Evolutionary conservation across 2,888 invertebrate genomes (phyloP).

Genomic region (Euproctis similis): DNA sequence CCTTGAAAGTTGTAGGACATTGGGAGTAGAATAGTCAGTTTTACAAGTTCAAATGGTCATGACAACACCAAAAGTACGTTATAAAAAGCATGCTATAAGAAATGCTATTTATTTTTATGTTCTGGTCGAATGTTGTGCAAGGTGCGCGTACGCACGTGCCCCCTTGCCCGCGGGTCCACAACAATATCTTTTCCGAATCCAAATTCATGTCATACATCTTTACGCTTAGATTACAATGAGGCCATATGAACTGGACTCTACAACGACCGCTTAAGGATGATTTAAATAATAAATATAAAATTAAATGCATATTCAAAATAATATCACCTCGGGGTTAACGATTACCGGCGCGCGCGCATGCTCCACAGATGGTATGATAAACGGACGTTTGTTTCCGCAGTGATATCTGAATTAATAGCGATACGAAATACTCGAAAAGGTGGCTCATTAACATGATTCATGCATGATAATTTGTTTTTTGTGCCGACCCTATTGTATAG

Average conservation of each 20-base stretch:
- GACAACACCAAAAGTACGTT: constrained; percentile 26
- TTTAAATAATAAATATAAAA: constrained; percentile 67
- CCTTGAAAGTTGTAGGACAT: too few relatives aligned
- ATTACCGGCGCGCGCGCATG: constrained; percentile 73
- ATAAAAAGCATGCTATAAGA: constrained; percentile 44
- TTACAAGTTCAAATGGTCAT: constrained; percentile 12
- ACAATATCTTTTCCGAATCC: constrained; percentile 66
- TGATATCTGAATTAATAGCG: constrained; percentile 76
- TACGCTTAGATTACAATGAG: constrained; percentile 42
- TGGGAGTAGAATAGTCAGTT: too few relatives aligned
- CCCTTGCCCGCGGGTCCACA: constrained; percentile 56
- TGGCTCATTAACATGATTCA: constrained; percentile 75
- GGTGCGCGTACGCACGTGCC: constrained; percentile 72
- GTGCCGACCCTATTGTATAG: constrained; percentile 47
- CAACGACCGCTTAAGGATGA: constrained; percentile 49
- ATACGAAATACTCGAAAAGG: constrained; percentile 72
- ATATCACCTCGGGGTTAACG: constrained; percentile 76
- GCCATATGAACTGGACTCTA: constrained; percentile 61
- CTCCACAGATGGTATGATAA: constrained; percentile 72
- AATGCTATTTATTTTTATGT: constrained; percentile 50
- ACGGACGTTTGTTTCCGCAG: constrained; percentile 76
- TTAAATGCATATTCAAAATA: constrained; percentile 73
- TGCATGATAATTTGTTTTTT: constrained; percentile 68
- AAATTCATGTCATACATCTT: constrained; percentile 73
- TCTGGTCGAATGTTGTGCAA: constrained; percentile 55